Conservation (phyloP, 1,140 invertebrate species). For the Leucophenga varia region DNA sequence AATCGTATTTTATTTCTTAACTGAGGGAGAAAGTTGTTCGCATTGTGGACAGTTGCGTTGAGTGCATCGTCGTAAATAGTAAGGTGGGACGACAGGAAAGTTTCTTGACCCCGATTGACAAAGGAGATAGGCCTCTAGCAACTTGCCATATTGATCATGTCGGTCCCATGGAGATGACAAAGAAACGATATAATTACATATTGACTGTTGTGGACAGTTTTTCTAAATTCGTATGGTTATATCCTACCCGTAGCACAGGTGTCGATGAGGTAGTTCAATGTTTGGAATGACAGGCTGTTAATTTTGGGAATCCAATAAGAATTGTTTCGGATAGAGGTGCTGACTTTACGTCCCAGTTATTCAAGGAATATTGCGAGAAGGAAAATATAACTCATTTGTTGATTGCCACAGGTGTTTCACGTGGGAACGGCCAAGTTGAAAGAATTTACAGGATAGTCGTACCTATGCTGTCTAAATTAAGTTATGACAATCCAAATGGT, state of each 20-base stretch:
- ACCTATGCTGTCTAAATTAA: neutral
- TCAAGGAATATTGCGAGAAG: conserved; percentile 9
- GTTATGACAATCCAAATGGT: neutral
- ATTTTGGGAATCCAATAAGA: conserved; percentile 8
- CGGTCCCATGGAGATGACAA: conserved; percentile 45
- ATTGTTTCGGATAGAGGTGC: conserved; percentile 8
- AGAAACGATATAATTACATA: conserved; percentile 55
- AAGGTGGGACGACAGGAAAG: conserved; percentile 6
- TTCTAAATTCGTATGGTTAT: conserved; percentile 6
- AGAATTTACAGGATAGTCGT: conserved; percentile 10
- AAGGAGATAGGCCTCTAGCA: conserved; percentile 8
- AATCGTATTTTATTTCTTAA: conserved; percentile 4
- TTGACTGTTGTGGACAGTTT: conserved; percentile 39
- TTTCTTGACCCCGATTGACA: conserved; percentile 9
- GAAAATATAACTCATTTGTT: conserved; percentile 5
- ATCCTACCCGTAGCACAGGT: conserved; percentile 9
- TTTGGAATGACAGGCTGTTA: neutral
- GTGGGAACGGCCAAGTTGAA: conserved; percentile 7
- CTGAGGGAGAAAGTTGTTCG: neutral
- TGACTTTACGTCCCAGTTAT: conserved; percentile 9
- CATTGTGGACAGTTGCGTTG: conserved; percentile 6
- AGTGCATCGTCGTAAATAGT: conserved; percentile 9
- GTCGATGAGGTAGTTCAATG: conserved; percentile 6
- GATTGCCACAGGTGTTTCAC: conserved; percentile 2
- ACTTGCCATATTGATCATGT: conserved; percentile 27